These are phyloP conservation scores for Meleagris gallopavo DNA, from an alignment of 2,113 vertebrate genomes.

Conservation along the genomic window DNA sequence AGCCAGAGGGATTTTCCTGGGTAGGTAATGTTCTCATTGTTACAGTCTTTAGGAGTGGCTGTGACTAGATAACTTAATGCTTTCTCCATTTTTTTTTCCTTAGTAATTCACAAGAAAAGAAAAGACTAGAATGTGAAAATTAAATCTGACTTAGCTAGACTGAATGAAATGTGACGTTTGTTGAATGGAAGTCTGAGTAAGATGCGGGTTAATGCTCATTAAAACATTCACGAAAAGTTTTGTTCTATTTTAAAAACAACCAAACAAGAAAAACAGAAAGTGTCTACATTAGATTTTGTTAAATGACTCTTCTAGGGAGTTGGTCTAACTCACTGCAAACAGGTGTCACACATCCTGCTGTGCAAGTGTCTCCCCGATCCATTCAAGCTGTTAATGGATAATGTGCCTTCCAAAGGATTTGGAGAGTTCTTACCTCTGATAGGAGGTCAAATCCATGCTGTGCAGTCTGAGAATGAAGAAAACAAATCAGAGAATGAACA, in stretches of 20 bases:
- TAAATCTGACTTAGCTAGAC: background rate
- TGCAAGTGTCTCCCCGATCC: background rate
- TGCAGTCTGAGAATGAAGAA: background rate
- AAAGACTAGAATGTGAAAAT: background rate
- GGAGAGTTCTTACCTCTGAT: background rate
- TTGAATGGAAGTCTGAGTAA: background rate
- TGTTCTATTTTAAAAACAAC: background rate
- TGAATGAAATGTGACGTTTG: background rate
- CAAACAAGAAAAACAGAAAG: background rate
- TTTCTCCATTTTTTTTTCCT: background rate
- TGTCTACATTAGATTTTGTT: background rate
- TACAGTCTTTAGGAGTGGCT: background rate
- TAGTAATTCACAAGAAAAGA: background rate
- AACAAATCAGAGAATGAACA: background rate
- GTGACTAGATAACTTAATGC: background rate
- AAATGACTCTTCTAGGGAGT: background rate
- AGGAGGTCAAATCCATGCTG: background rate
- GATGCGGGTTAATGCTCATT: background rate
- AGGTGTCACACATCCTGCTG: background rate
- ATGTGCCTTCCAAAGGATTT: background rate
- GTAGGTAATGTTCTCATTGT: background rate
- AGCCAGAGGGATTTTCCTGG: background rate
- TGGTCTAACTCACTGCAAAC: background rate
- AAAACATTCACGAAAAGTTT: background rate
- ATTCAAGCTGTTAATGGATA: background rate